Evolutionary conservation across 2,113 vertebrate genomes (phyloP).

Genomic region (Amphilophus citrinellus): DNA sequence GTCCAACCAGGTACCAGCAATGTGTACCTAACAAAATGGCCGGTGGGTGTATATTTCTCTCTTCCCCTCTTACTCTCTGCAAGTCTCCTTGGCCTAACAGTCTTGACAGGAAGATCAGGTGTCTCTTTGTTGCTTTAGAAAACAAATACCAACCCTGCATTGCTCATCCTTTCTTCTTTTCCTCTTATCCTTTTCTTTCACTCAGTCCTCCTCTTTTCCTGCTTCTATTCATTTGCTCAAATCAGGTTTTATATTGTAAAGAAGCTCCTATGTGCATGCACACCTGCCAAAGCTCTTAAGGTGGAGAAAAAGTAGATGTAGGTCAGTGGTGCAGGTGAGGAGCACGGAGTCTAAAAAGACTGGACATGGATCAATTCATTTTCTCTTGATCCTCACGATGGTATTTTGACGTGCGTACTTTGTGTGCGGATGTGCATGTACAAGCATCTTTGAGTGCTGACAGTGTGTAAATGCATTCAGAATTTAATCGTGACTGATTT

Average conservation of each 20-base stretch:
- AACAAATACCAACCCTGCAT: constrained; percentile 47
- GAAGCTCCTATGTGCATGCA: neutral
- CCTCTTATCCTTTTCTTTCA: neutral
- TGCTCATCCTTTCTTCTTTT: constrained; percentile 12
- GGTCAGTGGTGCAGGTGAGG: constrained; percentile 60
- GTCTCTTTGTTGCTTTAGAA: constrained; percentile 52
- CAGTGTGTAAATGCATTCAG: constrained; percentile 50
- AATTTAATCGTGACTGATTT: constrained; percentile 71
- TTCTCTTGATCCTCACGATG: constrained; percentile 19
- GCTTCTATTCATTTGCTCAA: neutral
- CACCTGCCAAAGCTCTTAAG: constrained; percentile 14
- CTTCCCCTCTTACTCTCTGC: neutral
- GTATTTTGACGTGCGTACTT: neutral
- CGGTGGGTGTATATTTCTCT: neutral
- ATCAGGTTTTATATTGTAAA: neutral
- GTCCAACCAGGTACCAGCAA: neutral
- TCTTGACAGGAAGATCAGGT: constrained; percentile 56
- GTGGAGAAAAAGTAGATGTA: constrained; percentile 34
- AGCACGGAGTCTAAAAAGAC: neutral
- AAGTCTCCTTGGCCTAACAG: constrained; percentile 41
- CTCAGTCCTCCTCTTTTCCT: neutral
- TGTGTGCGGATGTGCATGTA: constrained; percentile 2
- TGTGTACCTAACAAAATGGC: constrained; percentile 14
- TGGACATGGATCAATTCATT: constrained; percentile 24
- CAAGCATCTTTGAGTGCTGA: constrained; percentile 36